Base-by-base conservation (phyloP, 2,797 vertebrate species). In the Echiichthys vipera region DNA sequence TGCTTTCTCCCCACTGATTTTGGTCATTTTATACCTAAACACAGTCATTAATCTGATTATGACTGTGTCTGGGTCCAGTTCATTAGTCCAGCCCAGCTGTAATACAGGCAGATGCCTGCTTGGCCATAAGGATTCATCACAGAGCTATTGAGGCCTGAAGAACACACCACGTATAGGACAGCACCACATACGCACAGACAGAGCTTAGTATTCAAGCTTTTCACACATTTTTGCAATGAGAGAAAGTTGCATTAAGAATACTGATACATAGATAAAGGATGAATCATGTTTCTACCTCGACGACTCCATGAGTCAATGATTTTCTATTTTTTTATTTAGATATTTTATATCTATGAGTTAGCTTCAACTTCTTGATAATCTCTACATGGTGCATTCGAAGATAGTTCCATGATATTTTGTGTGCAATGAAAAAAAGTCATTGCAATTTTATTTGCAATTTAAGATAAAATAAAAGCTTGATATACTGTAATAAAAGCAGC, bases 11-110 rank as follows among this genome's bases (percentile, higher is more conserved):
- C 80, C 78, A 90, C 91, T 90, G 89, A 92, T 92, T 92, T 82
- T 88, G 80, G 80, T 90, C 69, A 84, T 91, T 93, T 93, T 86
- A 80, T 82, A 87, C 84, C 87, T 91, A 89, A 92, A 88, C 83
- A 87, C 79, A 87, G 81, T 87, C 88, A 92, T 93, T 93, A 92
- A 92, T 93, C 91, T 92, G 88, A 93, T 90, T 88, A 89, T 86
- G 88, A 85, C 80, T 77, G 82, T 76, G 89, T 86, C 86, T 91
- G 89, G 90, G 91, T 91, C 74, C 89, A 92, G 89, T 91, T 94
- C 92, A 94, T 92, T 93, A 93, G 85, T 87, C 84, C 71, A 82
- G 85, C 77, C 90, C 89, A 88, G 88, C 89, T 92, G 89, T 90
- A 89, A 77, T 78, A 84, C 82, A 87, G 91, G 91, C 92, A 93